phyloP scores from a whole-genome alignment of 2,113 vertebrate genomes.

The Chionomys nivalis region DNA sequence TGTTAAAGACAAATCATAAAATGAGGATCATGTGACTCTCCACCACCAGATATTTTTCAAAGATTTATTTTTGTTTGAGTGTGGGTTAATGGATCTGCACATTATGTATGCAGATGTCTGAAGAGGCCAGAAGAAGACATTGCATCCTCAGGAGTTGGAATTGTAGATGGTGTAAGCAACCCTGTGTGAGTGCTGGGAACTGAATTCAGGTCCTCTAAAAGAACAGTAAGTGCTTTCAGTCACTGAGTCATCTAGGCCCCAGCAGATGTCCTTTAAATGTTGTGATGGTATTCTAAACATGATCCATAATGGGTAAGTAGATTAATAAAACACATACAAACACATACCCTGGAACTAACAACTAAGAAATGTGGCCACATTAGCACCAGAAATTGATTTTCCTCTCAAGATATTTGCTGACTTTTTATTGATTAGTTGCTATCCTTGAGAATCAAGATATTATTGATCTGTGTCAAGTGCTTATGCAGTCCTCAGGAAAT shows the following conservation, averaged over 20 bases:
- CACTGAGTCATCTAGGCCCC: neutral
- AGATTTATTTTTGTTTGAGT: neutral
- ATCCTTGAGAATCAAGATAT: constrained; percentile 64
- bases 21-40: neutral
- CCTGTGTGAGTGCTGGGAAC: neutral
- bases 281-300: constrained; percentile 40
- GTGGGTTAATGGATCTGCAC: neutral
- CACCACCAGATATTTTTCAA: neutral
- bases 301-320: constrained; percentile 23
- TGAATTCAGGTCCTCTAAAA: neutral
- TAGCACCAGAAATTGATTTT: constrained; percentile 64
- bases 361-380: constrained; percentile 46
- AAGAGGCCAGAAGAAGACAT: neutral
- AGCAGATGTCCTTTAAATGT: neutral
- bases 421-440: constrained; percentile 46
- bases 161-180: too few relatives aligned
- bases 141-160: neutral
- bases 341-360: constrained; percentile 17
- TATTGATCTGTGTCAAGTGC: constrained; percentile 55
- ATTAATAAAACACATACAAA: constrained; percentile 53
- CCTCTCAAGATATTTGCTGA: constrained; percentile 44
- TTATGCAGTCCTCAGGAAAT: constrained; percentile 43
- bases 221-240: neutral
- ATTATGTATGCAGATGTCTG: neutral
- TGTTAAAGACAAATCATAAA: neutral